Evolutionary conservation across 2,113 vertebrate genomes (phyloP).

Genomic region (Chionis minor): DNA sequence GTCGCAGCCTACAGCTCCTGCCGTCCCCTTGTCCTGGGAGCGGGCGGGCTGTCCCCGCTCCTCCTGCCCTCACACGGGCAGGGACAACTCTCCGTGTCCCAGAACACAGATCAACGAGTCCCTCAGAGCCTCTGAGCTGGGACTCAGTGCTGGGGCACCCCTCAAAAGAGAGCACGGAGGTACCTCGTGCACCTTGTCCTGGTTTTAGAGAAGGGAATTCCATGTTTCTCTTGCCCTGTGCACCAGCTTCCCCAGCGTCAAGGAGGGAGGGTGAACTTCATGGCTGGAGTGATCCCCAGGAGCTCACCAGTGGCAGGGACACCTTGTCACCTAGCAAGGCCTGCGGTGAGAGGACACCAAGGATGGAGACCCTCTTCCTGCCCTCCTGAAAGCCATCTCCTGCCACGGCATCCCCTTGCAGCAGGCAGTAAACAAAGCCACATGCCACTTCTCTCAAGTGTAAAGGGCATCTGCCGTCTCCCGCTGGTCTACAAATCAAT

Average conservation of each 20-base stretch:
- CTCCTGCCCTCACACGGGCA: neutral
- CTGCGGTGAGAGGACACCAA: neutral
- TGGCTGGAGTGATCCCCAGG: neutral
- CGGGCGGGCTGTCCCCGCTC: neutral
- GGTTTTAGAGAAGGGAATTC: neutral
- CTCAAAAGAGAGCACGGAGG: neutral
- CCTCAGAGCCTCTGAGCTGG: too few species aligned
- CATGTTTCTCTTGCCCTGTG: neutral
- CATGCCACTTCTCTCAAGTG: constrained; percentile 19
- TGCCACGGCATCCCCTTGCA: neutral
- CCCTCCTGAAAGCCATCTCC: neutral
- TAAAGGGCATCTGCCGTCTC: constrained; percentile 43
- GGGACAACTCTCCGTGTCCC: neutral
- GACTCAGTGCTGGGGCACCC: neutral
- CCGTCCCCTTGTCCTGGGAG: neutral
- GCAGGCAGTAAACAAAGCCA: neutral
- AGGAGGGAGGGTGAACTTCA: neutral
- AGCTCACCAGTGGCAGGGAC: neutral
- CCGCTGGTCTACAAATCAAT: constrained; percentile 53
- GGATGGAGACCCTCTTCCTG: neutral
- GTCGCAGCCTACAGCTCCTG: neutral
- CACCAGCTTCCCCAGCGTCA: neutral
- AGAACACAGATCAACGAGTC: neutral
- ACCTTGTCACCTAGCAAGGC: neutral
- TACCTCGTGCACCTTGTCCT: neutral